Evolutionary conservation across 1,140 invertebrate species (phyloP).

Genomic region (Neomicropteryx cornuta): DNA sequence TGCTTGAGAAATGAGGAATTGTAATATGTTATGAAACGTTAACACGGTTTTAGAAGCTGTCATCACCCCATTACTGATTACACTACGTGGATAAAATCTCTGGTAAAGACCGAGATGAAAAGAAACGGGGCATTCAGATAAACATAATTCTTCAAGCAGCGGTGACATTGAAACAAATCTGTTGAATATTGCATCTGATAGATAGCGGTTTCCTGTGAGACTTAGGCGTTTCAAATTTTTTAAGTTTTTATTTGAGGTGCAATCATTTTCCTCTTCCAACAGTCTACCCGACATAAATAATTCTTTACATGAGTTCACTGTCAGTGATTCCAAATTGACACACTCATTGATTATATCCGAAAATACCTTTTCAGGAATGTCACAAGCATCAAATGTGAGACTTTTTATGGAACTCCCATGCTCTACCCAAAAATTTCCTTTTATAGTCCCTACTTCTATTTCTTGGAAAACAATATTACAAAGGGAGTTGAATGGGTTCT

Average conservation of each 20-base stretch:
- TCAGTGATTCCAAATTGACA: constrained; percentile 42
- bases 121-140: constrained; percentile 54
- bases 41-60: constrained; percentile 54
- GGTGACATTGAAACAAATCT: constrained; percentile 49
- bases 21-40: constrained; percentile 54
- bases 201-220: constrained; percentile 52
- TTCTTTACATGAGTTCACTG: constrained; percentile 51
- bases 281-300: constrained; percentile 60
- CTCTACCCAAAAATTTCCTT: constrained; percentile 37
- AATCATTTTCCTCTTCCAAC: constrained; percentile 44
- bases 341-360: constrained; percentile 43
- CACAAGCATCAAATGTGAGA: constrained; percentile 43
- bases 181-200: constrained; percentile 58
- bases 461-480: constrained; percentile 46
- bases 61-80: constrained; percentile 24
- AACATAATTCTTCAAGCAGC: constrained; percentile 44
- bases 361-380: constrained; percentile 50
- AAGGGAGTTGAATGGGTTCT: constrained; percentile 38
- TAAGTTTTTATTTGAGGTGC: constrained; percentile 36
- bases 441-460: constrained; percentile 41
- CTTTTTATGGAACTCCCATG: constrained; percentile 30
- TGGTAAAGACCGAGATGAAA: constrained; percentile 55
- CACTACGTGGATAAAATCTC: constrained; percentile 47
- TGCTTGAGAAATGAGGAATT: constrained; percentile 43
- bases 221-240: constrained; percentile 45